These are phyloP conservation scores for Misgurnus anguillicaudatus DNA, from an alignment of 2,113 vertebrate species.

Conservation along the genomic window DNA sequence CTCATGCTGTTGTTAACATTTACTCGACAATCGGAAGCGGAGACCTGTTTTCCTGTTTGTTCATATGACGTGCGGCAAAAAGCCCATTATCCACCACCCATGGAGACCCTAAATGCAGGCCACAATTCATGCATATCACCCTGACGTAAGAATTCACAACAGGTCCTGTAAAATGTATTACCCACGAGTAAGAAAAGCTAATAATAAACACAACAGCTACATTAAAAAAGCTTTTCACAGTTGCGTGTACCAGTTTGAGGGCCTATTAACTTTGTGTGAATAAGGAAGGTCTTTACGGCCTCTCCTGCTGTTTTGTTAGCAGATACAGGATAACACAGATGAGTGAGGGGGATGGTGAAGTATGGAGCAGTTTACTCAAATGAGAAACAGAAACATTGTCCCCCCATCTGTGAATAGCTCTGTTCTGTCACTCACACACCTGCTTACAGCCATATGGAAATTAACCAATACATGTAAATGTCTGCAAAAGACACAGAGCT, in stretches of 20 bases:
- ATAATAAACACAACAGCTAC: constrained; percentile 21
- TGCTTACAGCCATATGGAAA: constrained; percentile 9
- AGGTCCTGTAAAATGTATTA: constrained; percentile 1
- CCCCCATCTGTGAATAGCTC: constrained; percentile 3
- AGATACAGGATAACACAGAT: constrained; percentile 26
- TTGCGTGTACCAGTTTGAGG: constrained; percentile 14
- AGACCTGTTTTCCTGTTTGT: too few species aligned
- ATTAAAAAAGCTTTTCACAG: not conserved
- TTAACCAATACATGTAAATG: constrained; percentile 2
- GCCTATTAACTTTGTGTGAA: constrained; percentile 28
- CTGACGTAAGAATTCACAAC: not conserved
- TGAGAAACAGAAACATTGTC: not conserved
- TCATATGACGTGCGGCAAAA: too few species aligned
- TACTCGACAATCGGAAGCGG: too few species aligned
- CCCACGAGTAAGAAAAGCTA: constrained; percentile 4
- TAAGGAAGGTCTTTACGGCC: constrained; percentile 18
- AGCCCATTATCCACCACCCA: not conserved
- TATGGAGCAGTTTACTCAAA: constrained; percentile 4
- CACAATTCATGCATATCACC: not conserved
- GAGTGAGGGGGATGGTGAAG: not conserved
- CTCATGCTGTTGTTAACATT: too few species aligned
- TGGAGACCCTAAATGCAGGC: not conserved
- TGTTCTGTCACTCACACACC: not conserved
- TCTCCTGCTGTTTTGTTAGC: constrained; percentile 28
- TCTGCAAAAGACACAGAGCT: constrained; percentile 2